Evolutionary conservation across 2,888 invertebrate species (phyloP).

Genomic region (Lasioglossum figueresi): DNA sequence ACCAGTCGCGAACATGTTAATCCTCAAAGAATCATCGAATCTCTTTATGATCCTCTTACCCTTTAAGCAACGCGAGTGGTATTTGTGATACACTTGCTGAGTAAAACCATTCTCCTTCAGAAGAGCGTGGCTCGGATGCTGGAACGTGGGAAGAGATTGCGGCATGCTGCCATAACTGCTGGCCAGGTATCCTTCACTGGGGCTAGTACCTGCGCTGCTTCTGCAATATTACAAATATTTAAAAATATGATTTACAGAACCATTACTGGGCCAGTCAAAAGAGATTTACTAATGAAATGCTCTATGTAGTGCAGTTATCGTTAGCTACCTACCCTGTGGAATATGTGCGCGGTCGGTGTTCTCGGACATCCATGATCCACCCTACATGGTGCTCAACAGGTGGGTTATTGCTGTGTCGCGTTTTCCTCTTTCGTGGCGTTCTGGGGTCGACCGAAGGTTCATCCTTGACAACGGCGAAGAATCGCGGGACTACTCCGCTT

Average conservation of each 20-base stretch:
- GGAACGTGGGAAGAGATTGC: constrained; percentile 94
- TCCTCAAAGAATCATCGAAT: not conserved
- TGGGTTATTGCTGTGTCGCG: constrained; percentile 96
- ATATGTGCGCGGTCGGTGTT: constrained; percentile 91
- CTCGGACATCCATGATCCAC: constrained; percentile 97
- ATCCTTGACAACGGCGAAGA: constrained; percentile 97
- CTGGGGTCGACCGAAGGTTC: constrained; percentile 86
- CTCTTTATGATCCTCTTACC: constrained; percentile 84
- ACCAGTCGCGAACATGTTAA: too few relatives aligned
- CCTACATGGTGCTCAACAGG: constrained; percentile 98
- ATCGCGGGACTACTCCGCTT: constrained; percentile 90
- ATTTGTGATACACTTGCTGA: constrained; percentile 98
- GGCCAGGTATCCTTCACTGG: constrained; percentile 87
- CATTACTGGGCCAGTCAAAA: not conserved
- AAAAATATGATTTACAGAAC: not conserved
- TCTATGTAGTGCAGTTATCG: not conserved
- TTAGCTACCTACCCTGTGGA: constrained; percentile 87
- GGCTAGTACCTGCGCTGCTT: constrained; percentile 92
- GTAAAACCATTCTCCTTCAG: constrained; percentile 98
- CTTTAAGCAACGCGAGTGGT: constrained; percentile 96
- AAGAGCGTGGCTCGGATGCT: constrained; percentile 97
- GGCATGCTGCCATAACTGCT: constrained; percentile 93
- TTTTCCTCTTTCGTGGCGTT: constrained; percentile 93
- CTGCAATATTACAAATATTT: constrained; percentile 80
- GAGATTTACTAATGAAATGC: not conserved